phyloP scores from a whole-genome alignment of 2,888 invertebrate genomes.

The Leptopilina syphax region DNA sequence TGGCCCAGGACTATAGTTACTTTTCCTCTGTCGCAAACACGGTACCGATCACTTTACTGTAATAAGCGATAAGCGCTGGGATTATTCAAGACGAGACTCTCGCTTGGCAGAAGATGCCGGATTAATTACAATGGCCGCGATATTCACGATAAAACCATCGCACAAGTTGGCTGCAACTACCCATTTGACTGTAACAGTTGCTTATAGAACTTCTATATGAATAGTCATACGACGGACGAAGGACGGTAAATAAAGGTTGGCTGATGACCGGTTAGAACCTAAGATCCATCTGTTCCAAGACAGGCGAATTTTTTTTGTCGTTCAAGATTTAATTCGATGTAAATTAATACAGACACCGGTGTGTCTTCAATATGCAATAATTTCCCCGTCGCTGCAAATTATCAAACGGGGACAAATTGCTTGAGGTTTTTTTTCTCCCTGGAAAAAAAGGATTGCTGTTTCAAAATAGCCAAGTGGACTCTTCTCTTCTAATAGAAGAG shows the following conservation, averaged over 20 bases:
- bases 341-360: conserved; percentile 16
- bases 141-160: conserved; percentile 2
- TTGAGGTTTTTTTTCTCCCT: neutral
- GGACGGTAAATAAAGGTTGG: conserved; percentile 34
- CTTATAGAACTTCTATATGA: conserved; percentile 20
- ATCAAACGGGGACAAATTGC: conserved; percentile 2
- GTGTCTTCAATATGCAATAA: conserved; percentile 22
- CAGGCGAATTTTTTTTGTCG: conserved; percentile 14
- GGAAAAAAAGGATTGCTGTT: no score
- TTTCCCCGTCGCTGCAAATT: neutral
- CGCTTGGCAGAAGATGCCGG: conserved; percentile 42
- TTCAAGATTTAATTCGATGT: conserved; percentile 22
- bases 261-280: conserved; percentile 23
- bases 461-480: no score
- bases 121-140: conserved; percentile 49
- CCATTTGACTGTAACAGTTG: neutral
- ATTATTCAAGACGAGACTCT: conserved; percentile 27
- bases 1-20: conserved; percentile 45
- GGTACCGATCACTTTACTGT: conserved; percentile 46
- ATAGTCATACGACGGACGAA: conserved; percentile 23
- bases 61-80: conserved; percentile 51
- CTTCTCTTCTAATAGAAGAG: no score
- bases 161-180: neutral
- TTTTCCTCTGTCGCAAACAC: conserved; percentile 49
- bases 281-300: neutral